These are phyloP conservation scores for Chironomus striatipennis DNA, from an alignment of 1,140 invertebrate species.

Conservation along the genomic window DNA sequence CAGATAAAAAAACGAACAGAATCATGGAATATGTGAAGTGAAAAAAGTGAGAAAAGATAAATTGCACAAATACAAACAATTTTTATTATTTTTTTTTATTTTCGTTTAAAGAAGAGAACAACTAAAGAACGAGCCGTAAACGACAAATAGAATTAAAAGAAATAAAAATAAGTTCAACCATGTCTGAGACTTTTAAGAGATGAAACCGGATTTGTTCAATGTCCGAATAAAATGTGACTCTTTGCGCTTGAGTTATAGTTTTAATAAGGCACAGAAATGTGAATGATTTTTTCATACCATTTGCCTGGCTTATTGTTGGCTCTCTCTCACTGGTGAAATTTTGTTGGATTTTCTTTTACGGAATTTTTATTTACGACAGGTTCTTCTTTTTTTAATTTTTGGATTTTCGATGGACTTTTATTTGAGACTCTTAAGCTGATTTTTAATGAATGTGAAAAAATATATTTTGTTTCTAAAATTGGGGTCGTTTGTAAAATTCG, in stretches of 20 bases:
- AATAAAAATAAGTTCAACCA: conserved; percentile 9
- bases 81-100: neutral
- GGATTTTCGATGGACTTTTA: too few species aligned
- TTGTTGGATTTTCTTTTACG: too few species aligned
- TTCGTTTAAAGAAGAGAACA: neutral
- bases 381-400: too few species aligned
- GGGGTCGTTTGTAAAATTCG: too few species aligned
- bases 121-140: neutral
- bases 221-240: conserved; percentile 12
- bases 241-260: conserved; percentile 12
- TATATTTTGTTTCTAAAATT: too few species aligned
- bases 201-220: conserved; percentile 6
- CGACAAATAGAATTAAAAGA: conserved; percentile 22
- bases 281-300: neutral
- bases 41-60: conserved; percentile 24
- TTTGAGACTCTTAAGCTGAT: too few species aligned
- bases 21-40: neutral
- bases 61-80: conserved; percentile 20
- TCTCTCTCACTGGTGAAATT: too few species aligned
- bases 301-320: too few species aligned
- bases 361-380: too few species aligned
- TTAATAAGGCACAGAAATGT: conserved; percentile 6
- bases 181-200: neutral
- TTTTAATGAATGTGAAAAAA: too few species aligned
- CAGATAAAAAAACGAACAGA: neutral